These are phyloP conservation scores for Berghia stephanieae DNA, from an alignment of 1,140 invertebrate genomes.

Conservation along the genomic window DNA sequence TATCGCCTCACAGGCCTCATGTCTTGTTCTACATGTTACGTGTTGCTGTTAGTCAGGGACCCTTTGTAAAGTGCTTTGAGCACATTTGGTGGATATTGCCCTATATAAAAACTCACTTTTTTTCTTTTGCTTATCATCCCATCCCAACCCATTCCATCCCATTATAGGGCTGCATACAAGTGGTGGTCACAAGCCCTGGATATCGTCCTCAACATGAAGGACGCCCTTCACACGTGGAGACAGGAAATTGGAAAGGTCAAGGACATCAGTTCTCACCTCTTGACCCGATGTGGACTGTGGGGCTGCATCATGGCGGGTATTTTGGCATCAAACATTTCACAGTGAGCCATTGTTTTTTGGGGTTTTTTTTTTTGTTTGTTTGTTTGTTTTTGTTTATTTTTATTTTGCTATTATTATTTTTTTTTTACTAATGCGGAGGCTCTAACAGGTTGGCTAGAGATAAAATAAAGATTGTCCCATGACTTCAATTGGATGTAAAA, in stretches of 20 bases:
- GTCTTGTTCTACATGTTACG: no score
- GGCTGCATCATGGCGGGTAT: conserved; percentile 64
- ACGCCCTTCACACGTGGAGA: conserved; percentile 57
- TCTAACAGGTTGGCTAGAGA: no score
- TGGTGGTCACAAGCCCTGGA: conserved; percentile 61
- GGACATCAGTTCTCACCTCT: conserved; percentile 52
- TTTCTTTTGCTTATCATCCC: not conserved
- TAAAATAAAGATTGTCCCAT: no score
- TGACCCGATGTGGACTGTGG: conserved; percentile 65
- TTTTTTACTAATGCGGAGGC: no score
- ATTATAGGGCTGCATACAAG: conserved; percentile 54
- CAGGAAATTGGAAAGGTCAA: conserved; percentile 33
- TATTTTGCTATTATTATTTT: no score
- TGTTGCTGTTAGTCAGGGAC: no score
- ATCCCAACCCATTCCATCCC: not conserved
- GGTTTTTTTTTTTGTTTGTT: no score
- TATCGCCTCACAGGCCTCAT: no score
- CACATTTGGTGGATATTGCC: no score
- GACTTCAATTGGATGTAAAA: no score
- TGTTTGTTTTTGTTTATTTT: no score
- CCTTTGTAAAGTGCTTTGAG: no score
- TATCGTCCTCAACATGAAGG: conserved; percentile 48
- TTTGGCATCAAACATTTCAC: conserved; percentile 64
- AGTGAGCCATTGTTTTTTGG: conserved; percentile 49
- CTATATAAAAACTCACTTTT: not conserved